A percentile compares a stretch with the other conserved stretches of the same genome.
These are phyloP conservation scores for Ligdia adustata DNA, from an alignment of 2,888 invertebrate genomes.

Conservation along the genomic window DNA sequence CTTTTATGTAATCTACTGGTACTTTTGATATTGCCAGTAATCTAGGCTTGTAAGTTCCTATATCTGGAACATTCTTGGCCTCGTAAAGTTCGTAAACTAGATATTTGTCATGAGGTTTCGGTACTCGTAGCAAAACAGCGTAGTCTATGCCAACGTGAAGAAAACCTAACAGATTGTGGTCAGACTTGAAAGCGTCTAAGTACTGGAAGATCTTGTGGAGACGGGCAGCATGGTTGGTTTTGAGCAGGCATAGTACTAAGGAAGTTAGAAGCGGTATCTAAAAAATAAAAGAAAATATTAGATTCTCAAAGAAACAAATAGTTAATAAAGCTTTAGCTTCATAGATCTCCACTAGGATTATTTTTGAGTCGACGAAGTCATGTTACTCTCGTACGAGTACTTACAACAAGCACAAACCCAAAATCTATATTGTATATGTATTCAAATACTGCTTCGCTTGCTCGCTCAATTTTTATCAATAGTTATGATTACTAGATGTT, in stretches of 20 bases:
- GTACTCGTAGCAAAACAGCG: conserved; percentile 59
- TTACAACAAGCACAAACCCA: too few species aligned
- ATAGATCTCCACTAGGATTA: too few species aligned
- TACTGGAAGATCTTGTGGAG: conserved; percentile 67
- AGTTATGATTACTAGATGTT: too few species aligned
- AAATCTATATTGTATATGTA: too few species aligned
- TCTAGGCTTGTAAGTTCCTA: conserved; percentile 51
- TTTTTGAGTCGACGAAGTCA: too few species aligned
- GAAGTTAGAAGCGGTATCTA: conserved; percentile 42
- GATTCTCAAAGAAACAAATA: background rate
- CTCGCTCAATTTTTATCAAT: too few species aligned
- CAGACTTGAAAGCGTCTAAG: conserved; percentile 64
- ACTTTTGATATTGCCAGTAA: conserved; percentile 66
- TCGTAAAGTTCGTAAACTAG: conserved; percentile 70
- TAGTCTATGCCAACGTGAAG: conserved; percentile 71
- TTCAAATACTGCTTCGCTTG: too few species aligned
- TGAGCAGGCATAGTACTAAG: conserved; percentile 35
- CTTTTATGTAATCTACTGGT: conserved; percentile 64
- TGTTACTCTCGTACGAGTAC: too few species aligned
- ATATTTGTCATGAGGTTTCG: conserved; percentile 61
- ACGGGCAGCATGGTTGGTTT: conserved; percentile 49
- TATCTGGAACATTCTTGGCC: conserved; percentile 54
- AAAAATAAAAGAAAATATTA: conserved; percentile 38
- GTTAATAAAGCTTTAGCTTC: too few species aligned
- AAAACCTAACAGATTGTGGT: conserved; percentile 59